Percentiles rank a stretch among this genome's conserved stretches.
phyloP scores from a whole-genome alignment of 2,888 invertebrate species.

The Hydroisotoma schaefferi region DNA sequence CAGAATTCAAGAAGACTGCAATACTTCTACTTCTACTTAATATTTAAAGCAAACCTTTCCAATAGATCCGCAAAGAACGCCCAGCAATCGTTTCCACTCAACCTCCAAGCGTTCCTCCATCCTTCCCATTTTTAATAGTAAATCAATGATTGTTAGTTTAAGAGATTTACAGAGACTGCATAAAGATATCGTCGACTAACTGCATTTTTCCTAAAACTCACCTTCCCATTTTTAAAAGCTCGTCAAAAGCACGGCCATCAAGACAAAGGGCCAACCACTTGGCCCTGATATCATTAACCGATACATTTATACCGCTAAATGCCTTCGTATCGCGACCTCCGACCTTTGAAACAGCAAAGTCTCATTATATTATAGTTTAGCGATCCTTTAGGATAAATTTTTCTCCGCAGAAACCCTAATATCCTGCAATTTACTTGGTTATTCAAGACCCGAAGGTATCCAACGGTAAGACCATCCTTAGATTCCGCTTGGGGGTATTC shows the following conservation, averaged over 20 bases:
- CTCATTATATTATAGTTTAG: not conserved
- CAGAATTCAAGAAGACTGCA: not conserved
- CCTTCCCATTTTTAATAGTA: conserved; percentile 25
- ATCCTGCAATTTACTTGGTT: conserved; percentile 61
- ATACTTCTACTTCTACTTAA: not conserved
- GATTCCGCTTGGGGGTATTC: conserved; percentile 67
- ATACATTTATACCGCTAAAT: conserved; percentile 13
- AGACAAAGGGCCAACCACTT: conserved; percentile 44
- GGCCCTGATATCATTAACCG: conserved; percentile 20
- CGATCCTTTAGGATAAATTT: too few species aligned
- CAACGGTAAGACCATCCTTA: conserved; percentile 72
- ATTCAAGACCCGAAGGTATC: conserved; percentile 71
- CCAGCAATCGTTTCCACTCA: conserved; percentile 39
- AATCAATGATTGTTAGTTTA: conserved; percentile 26
- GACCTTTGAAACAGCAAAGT: not conserved
- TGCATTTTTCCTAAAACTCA: too few species aligned
- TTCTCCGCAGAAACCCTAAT: too few species aligned
- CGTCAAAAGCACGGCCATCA: conserved; percentile 31
- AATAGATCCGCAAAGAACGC: conserved; percentile 36
- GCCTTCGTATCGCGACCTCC: conserved; percentile 10
- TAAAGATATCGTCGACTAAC: not conserved
- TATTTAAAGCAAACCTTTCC: conserved; percentile 32
- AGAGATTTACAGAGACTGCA: not conserved
- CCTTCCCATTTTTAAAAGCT: conserved; percentile 26
- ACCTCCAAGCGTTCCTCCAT: conserved; percentile 24